Conservation (phyloP, 2,888 invertebrate species). For the Chrysopilus asiliformis region DNA sequence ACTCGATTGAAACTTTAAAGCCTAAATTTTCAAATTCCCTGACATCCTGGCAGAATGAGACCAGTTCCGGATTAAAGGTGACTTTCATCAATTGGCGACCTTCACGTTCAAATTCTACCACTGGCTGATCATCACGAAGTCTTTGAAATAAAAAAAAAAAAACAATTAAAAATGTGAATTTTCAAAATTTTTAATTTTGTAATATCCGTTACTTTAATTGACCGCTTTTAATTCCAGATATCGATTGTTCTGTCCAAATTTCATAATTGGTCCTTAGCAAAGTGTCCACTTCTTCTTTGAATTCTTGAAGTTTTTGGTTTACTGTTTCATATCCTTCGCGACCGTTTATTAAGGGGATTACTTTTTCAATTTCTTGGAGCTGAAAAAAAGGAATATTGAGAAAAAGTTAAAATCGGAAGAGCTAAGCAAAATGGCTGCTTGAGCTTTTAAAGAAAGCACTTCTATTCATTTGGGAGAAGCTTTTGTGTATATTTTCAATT, state of each 20-base stretch:
- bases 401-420: slow-evolving; percentile 1
- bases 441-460: too few species aligned
- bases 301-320: slow-evolving; percentile 30
- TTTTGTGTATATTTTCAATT: too few species aligned
- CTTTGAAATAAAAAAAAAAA: slow-evolving; percentile 27
- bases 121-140: slow-evolving; percentile 54
- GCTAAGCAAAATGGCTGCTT: too few species aligned
- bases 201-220: slow-evolving; percentile 24
- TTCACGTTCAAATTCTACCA: slow-evolving; percentile 59
- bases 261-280: slow-evolving; percentile 33
- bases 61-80: slow-evolving; percentile 77
- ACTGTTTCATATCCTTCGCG: slow-evolving; percentile 32
- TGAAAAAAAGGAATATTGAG: slow-evolving; percentile 9
- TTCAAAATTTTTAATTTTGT: background rate
- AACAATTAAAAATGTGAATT: slow-evolving; percentile 2
- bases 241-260: slow-evolving; percentile 34
- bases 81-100: slow-evolving; percentile 69
- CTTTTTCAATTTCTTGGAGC: slow-evolving; percentile 33
- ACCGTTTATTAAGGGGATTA: slow-evolving; percentile 31
- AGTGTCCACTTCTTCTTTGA: slow-evolving; percentile 33
- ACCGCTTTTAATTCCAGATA: slow-evolving; percentile 30
- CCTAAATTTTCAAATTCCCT: slow-evolving; percentile 74
- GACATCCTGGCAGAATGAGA: slow-evolving; percentile 75
- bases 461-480: too few species aligned
- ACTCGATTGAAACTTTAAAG: slow-evolving; percentile 58